A percentile compares a stretch with the other conserved stretches of the same genome.
Evolutionary conservation across 2,113 vertebrate genomes (phyloP).

Genomic region (Columbina picui): DNA sequence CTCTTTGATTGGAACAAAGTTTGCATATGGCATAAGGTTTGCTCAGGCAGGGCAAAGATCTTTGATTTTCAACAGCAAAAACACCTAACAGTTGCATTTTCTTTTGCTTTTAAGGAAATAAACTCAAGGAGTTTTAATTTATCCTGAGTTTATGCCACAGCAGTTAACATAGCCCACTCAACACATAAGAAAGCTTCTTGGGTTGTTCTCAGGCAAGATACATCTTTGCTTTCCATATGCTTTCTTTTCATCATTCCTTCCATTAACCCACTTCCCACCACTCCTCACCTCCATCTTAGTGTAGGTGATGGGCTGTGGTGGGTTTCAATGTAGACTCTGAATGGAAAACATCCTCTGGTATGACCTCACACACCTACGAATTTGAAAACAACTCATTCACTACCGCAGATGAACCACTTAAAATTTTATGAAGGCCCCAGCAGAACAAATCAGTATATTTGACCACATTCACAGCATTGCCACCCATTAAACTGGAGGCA

Average conservation of each 20-base stretch:
- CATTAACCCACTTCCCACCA: not conserved
- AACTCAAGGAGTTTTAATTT: not conserved
- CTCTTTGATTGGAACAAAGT: not conserved
- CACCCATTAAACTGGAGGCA: not conserved
- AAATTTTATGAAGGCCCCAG: not conserved
- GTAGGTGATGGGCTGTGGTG: not conserved
- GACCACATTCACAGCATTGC: not conserved
- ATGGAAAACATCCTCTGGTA: not conserved
- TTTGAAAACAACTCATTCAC: not conserved
- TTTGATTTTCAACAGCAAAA: not conserved
- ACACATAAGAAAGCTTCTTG: not conserved
- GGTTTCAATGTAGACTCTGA: not conserved
- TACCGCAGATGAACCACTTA: not conserved
- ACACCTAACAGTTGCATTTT: not conserved
- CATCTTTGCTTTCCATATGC: not conserved
- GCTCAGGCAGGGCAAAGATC: not conserved
- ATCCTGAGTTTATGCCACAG: not conserved
- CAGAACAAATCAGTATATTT: not conserved
- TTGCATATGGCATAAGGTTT: not conserved
- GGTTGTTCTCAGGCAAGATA: not conserved
- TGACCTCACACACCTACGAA: not conserved
- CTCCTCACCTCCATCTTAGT: not conserved
- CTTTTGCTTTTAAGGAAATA: slow-evolving; percentile 41
- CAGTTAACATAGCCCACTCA: not conserved
- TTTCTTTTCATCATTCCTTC: not conserved